phyloP scores from a whole-genome alignment of 2,888 invertebrate species.

The Tyria jacobaeae region DNA sequence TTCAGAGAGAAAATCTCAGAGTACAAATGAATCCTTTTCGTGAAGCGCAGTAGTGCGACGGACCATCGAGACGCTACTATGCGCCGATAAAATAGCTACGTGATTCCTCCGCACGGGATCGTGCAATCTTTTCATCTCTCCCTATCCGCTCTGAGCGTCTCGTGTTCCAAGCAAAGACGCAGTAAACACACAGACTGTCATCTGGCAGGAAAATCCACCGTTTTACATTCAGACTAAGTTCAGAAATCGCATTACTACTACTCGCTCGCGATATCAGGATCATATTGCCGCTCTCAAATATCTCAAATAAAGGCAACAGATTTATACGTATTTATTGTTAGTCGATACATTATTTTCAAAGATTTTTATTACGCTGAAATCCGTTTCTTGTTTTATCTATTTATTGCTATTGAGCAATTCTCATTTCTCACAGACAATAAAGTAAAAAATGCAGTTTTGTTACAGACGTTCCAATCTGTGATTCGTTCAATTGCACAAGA shows the following conservation, averaged over 20 bases:
- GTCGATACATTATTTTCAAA: conserved; percentile 36
- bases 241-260: conserved; percentile 75
- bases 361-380: conserved; percentile 38
- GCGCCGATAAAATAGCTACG: conserved; percentile 79
- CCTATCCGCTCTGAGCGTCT: conserved; percentile 56
- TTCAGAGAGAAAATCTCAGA: conserved; percentile 37
- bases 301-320: conserved; percentile 55
- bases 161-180: conserved; percentile 58
- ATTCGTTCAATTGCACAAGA: conserved; percentile 53
- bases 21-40: conserved; percentile 44
- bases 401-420: conserved; percentile 31
- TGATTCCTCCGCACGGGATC: conserved; percentile 74
- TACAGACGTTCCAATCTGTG: conserved; percentile 54
- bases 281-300: conserved; percentile 53
- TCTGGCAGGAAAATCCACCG: conserved; percentile 73
- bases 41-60: conserved; percentile 42
- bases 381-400: conserved; percentile 29
- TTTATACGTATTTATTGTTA: conserved; percentile 44
- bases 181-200: conserved; percentile 75
- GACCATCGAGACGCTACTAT: conserved; percentile 64
- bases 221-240: conserved; percentile 75
- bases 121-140: conserved; percentile 77
- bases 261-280: conserved; percentile 62
- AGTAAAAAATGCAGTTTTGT: conserved; percentile 52
- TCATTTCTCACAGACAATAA: conserved; percentile 46